phyloP scores from a whole-genome alignment of 2,113 vertebrate species.

The Pseudois nayaur region DNA sequence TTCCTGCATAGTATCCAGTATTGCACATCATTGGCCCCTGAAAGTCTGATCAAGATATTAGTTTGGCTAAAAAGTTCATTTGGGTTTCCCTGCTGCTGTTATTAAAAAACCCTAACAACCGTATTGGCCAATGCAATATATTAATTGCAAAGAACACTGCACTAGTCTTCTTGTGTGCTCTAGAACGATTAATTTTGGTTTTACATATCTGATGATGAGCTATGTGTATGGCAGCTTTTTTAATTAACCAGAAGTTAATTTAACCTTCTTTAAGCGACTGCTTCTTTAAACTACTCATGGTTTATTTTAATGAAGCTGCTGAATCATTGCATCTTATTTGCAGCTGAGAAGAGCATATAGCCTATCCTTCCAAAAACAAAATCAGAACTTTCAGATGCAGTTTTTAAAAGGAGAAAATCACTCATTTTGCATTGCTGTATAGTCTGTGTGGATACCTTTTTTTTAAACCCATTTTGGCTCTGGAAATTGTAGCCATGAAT shows the following conservation, averaged over 20 bases:
- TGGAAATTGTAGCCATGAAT: neutral
- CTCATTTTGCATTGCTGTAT: neutral
- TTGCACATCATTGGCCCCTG: neutral
- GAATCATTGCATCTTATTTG: neutral
- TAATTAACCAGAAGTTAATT: conserved; percentile 25
- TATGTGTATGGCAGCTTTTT: neutral
- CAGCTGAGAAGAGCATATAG: neutral
- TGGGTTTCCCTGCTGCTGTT: neutral
- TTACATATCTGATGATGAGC: conserved; percentile 20
- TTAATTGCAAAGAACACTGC: neutral
- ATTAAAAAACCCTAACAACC: neutral
- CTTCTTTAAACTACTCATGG: neutral
- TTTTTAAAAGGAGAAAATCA: neutral
- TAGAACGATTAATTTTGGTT: neutral
- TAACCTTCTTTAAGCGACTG: neutral
- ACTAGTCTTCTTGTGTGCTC: neutral
- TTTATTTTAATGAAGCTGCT: conserved; percentile 25
- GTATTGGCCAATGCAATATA: neutral
- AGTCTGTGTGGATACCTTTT: neutral
- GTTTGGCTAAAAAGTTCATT: neutral
- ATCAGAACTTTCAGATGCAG: neutral
- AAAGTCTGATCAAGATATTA: neutral
- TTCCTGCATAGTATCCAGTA: neutral
- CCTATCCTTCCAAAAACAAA: neutral
- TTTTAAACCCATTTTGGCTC: neutral